Base-by-base conservation (phyloP, 2,113 vertebrate genomes). In the Sardina pilchardus region DNA sequence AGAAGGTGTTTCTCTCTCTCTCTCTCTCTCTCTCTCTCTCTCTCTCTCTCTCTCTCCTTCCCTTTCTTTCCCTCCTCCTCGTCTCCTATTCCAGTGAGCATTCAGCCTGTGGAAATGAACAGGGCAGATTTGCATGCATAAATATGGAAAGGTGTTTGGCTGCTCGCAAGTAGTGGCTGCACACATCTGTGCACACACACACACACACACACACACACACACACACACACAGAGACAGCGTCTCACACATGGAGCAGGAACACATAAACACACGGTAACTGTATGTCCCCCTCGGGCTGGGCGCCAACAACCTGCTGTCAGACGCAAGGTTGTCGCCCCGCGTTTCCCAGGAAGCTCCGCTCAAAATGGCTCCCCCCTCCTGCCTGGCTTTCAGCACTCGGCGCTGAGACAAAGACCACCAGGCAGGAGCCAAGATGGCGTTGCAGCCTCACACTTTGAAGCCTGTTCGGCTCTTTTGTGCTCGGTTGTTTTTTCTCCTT, bases 41-140 rank as follows among this genome's bases (percentile, higher is more conserved):
- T 16, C 59, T 26, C 59, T n/a, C 63, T 14, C 63, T 34, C 12
- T 34, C 26, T 30, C 16, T 30, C 16, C 63, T 34, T 71, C 63
- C 63, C 26, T 71, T 12, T 30, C 26, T 9, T 71, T 30, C n/a
- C 14, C 63, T 71, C 59, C 26, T 42, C 19, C 30, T 84, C 56
- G 80, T 83, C 43, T 87, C 86, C 90, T 81, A 87, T 89, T 91
- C 89, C 89, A 81, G 30, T 83, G 89, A 90, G 91, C 88, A 90
- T 85, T 92, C 91, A 87, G 90, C 87, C 89, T 89, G 89, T 92
- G 89, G 91, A 88, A 94, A 92, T 59, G 83, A 92, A 86, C 89
- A 78, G 63, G 87, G 88, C 91, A 89, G 87, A 91, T 93, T 93
- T 91, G 88, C 92, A 92, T 91, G 89, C 92, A 86, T 85, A 90